These are phyloP conservation scores for Ectemnius cavifrons DNA, from an alignment of 2,888 invertebrate species.

Conservation along the genomic window DNA sequence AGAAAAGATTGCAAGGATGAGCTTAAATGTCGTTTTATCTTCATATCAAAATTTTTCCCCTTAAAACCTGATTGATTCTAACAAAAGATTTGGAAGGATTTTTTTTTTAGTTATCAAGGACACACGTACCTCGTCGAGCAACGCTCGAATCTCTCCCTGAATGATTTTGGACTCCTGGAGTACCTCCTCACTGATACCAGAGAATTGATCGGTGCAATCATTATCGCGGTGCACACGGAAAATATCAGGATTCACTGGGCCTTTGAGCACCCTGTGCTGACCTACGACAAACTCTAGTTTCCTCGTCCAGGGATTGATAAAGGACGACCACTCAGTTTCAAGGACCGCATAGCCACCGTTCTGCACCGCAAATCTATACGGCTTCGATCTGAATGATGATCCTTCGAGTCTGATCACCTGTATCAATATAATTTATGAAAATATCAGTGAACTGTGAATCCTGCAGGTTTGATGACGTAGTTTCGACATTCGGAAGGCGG, in stretches of 20 bases:
- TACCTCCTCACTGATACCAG: conserved; percentile 81
- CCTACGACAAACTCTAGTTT: conserved; percentile 94
- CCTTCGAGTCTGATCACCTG: conserved; percentile 87
- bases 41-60: too few relatives aligned
- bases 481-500: conserved; percentile 24
- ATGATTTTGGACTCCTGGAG: conserved; percentile 81
- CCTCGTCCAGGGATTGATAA: conserved; percentile 95
- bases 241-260: conserved; percentile 87
- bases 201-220: conserved; percentile 69
- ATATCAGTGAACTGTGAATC: conserved; percentile 16
- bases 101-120: too few relatives aligned
- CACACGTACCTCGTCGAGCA: conserved; percentile 84
- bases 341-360: conserved; percentile 91
- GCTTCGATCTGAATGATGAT: conserved; percentile 86
- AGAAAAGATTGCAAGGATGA: conserved; percentile 43
- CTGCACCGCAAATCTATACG: conserved; percentile 88
- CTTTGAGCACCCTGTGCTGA: conserved; percentile 87
- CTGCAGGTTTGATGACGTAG: neutral
- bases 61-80: too few relatives aligned
- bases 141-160: conserved; percentile 83
- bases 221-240: conserved; percentile 80
- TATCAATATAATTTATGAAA: conserved; percentile 23
- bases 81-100: too few relatives aligned
- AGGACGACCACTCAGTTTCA: conserved; percentile 95
- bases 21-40: neutral